phyloP scores from a whole-genome alignment of 2,888 invertebrate species.

The Pecten maximus region DNA sequence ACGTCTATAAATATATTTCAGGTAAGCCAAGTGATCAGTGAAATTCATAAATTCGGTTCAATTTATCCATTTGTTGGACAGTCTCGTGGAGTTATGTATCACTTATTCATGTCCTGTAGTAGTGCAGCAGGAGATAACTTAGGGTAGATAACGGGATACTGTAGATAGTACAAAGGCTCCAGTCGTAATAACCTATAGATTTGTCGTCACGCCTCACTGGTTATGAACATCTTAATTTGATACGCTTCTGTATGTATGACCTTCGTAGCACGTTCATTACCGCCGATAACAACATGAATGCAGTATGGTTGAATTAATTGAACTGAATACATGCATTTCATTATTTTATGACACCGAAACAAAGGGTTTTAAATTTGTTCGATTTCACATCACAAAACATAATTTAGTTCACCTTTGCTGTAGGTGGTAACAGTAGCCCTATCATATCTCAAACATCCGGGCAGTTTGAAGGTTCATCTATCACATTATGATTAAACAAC shows the following conservation, averaged over 20 bases:
- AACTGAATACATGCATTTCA: background rate
- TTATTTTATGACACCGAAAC: background rate
- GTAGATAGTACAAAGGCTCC: background rate
- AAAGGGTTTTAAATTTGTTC: conserved; percentile 27
- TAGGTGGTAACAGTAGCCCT: no score
- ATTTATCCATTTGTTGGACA: background rate
- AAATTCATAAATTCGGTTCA: background rate
- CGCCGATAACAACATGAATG: background rate
- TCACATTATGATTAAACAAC: no score
- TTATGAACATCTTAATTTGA: conserved; percentile 30
- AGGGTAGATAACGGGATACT: background rate
- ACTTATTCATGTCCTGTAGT: background rate
- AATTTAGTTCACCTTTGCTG: no score
- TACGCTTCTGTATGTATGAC: background rate
- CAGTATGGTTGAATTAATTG: background rate
- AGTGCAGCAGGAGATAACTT: background rate
- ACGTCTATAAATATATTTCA: background rate
- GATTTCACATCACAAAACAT: conserved; percentile 39
- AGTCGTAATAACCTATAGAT: background rate
- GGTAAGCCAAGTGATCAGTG: conserved; percentile 8
- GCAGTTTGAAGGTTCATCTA: no score
- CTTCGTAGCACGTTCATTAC: background rate
- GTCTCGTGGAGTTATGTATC: background rate
- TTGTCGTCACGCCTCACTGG: background rate
- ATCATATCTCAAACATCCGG: no score